These are phyloP conservation scores for Anas bahamensis DNA, from an alignment of 2,797 vertebrate genomes.

Conservation along the genomic window DNA sequence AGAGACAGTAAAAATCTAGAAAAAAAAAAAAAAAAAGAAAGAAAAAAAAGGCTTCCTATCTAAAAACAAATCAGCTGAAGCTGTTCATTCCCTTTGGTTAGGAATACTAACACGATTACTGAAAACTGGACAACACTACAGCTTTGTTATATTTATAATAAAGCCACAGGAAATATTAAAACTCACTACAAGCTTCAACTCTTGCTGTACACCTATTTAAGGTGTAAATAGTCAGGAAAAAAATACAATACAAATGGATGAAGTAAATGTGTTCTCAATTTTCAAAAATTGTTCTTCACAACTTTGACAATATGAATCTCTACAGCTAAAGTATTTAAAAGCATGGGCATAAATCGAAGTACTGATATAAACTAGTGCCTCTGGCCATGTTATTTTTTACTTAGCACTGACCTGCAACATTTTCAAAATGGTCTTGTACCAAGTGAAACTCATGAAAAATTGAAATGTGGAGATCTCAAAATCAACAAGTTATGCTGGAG, in stretches of 20 bases:
- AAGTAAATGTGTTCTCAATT: not conserved
- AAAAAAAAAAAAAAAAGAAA: too few species aligned
- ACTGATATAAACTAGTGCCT: conserved; percentile 24
- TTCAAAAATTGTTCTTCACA: not conserved
- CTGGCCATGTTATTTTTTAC: not conserved
- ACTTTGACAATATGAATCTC: conserved; percentile 22
- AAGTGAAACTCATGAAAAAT: conserved; percentile 18
- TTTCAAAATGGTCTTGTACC: conserved; percentile 9
- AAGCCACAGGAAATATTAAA: not conserved
- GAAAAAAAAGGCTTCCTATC: not conserved
- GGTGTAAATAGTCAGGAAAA: not conserved
- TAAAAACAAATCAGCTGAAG: not conserved
- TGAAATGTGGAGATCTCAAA: not conserved
- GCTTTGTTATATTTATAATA: not conserved
- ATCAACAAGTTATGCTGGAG: conserved; percentile 5
- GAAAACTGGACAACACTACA: not conserved
- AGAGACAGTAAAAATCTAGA: not conserved
- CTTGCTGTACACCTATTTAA: not conserved
- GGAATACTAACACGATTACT: not conserved
- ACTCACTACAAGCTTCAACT: not conserved
- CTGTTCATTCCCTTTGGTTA: not conserved
- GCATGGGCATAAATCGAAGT: not conserved
- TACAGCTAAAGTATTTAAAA: conserved; percentile 29
- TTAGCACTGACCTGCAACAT: not conserved
- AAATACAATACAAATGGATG: not conserved